These are phyloP conservation scores for Gonocerus acuteangulatus DNA, from an alignment of 2,888 invertebrate species.

Conservation along the genomic window DNA sequence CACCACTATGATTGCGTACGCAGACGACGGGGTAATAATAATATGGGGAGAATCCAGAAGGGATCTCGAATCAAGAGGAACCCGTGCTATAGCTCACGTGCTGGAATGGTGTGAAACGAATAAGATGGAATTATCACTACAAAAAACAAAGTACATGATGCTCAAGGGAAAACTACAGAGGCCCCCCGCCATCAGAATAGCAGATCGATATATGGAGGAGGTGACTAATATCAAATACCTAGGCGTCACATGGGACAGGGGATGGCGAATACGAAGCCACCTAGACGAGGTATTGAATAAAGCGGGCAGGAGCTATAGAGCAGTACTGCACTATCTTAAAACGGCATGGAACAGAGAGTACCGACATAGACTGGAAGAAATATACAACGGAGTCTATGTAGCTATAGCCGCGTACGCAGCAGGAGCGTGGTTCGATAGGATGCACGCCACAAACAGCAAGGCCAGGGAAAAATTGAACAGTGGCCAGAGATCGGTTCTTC, in stretches of 20 bases:
- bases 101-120: not conserved
- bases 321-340: not conserved
- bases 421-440: no score
- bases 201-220: not conserved
- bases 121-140: slow-evolving; percentile 13
- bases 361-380: no score
- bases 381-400: no score
- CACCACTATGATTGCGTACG: not conserved
- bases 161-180: slow-evolving; percentile 19
- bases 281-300: not conserved
- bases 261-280: not conserved
- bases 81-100: not conserved
- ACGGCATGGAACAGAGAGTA: no score
- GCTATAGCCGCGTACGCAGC: no score
- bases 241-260: not conserved
- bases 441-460: no score
- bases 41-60: not conserved
- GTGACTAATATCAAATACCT: not conserved
- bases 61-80: not conserved
- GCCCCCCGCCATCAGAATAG: not conserved
- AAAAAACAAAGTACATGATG: slow-evolving; percentile 23
- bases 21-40: slow-evolving; percentile 10
- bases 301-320: not conserved
- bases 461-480: no score
- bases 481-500: no score